Evolutionary conservation across 1,140 invertebrate species (phyloP).

Genomic region (Carcinoscorpius rotundicauda): DNA sequence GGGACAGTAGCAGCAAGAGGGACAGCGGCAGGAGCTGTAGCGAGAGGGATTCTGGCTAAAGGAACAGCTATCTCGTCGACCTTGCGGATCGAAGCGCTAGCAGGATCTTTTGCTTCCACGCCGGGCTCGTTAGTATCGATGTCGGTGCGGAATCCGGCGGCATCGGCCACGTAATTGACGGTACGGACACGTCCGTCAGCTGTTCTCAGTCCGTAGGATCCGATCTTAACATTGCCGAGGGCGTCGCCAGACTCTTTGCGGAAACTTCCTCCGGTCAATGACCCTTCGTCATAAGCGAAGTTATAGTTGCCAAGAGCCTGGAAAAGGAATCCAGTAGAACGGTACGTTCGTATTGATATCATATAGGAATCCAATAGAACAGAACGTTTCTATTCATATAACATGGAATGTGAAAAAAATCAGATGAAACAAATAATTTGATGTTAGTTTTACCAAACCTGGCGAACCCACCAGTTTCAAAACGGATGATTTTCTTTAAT

Average conservation of each 20-base stretch:
- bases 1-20: too few relatives aligned
- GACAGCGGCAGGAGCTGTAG: too few relatives aligned
- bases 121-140: slow-evolving; percentile 20
- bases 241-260: slow-evolving; percentile 12
- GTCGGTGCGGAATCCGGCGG: slow-evolving; percentile 17
- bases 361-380: too few relatives aligned
- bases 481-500: too few relatives aligned
- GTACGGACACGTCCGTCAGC: slow-evolving; percentile 16
- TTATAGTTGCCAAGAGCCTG: slow-evolving; percentile 20
- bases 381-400: too few relatives aligned
- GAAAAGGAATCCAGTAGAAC: too few relatives aligned
- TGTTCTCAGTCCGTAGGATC: slow-evolving; percentile 19
- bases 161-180: slow-evolving; percentile 21
- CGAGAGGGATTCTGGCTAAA: too few relatives aligned
- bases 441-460: too few relatives aligned
- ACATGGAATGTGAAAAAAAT: too few relatives aligned
- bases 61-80: not conserved
- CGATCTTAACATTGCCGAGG: slow-evolving; percentile 12
- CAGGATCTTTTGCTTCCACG: slow-evolving; percentile 3
- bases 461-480: too few relatives aligned
- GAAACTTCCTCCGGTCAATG: slow-evolving; percentile 15
- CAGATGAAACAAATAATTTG: too few relatives aligned
- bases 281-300: slow-evolving; percentile 22
- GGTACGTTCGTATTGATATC: too few relatives aligned
- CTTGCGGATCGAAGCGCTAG: slow-evolving; percentile 10